Conservation (phyloP, 1,140 invertebrate species). For the Sycobia sp. region DNA sequence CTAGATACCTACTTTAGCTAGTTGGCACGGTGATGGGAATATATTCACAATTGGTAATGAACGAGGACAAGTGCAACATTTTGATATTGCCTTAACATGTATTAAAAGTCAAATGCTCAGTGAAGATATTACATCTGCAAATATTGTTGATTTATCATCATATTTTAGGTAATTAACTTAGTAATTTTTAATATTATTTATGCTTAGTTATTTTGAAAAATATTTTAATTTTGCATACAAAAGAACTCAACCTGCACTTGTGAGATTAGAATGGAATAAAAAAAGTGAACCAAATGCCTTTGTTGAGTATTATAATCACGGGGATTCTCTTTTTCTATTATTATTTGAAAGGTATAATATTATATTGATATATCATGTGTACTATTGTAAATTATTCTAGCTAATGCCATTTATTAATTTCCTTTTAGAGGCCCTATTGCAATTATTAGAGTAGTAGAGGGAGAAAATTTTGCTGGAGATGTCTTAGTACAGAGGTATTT, state of each 20-base stretch:
- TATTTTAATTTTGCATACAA: constrained; percentile 1
- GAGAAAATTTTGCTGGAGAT: constrained; percentile 61
- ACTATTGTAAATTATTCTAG: constrained; percentile 19
- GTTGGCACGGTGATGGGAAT: constrained; percentile 75
- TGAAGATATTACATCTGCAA: constrained; percentile 70
- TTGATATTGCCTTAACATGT: constrained; percentile 72
- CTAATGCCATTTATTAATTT: background rate
- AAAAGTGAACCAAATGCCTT: constrained; percentile 61
- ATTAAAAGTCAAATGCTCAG: constrained; percentile 72
- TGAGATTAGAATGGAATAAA: constrained; percentile 65
- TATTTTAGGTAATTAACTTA: constrained; percentile 69
- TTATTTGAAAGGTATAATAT: constrained; percentile 67
- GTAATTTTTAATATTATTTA: constrained; percentile 25
- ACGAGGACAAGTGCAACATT: constrained; percentile 77
- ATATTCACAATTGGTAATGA: constrained; percentile 74
- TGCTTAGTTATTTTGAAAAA: constrained; percentile 3
- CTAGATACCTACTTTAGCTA: constrained; percentile 71
- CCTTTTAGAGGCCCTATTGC: constrained; percentile 59
- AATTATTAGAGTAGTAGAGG: constrained; percentile 58
- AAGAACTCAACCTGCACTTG: constrained; percentile 64
- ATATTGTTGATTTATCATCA: constrained; percentile 70
- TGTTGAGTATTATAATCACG: constrained; percentile 57
- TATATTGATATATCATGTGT: background rate
- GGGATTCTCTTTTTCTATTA: constrained; percentile 63
- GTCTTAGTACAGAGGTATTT: constrained; percentile 72